Percentiles rank a stretch among this genome's conserved stretches.
Conservation (phyloP, 2,888 invertebrate genomes). For the Julus scanicus region DNA sequence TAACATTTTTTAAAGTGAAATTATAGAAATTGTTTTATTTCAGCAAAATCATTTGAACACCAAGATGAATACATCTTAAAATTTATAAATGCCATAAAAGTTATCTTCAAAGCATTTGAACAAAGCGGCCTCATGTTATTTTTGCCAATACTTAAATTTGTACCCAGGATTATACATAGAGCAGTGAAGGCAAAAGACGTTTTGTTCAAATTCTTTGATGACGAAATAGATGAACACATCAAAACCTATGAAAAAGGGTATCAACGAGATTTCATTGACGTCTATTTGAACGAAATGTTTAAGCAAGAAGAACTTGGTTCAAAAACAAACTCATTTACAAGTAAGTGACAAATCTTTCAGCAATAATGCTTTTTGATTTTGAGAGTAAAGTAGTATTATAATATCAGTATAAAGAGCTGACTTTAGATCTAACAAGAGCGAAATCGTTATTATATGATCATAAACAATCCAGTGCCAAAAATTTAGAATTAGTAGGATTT, state of each 20-base stretch:
- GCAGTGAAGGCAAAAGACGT: not conserved
- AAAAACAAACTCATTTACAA: not conserved
- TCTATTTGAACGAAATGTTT: not conserved
- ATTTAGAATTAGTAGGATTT: too few species aligned
- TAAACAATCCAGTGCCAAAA: too few species aligned
- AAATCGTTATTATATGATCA: too few species aligned
- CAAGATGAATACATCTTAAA: not conserved
- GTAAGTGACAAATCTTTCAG: not conserved
- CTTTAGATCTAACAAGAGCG: too few species aligned
- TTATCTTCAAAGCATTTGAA: not conserved
- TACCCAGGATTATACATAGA: not conserved
- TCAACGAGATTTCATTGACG: slow-evolving; percentile 1
- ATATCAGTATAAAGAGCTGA: too few species aligned
- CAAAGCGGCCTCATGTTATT: not conserved
- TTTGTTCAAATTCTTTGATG: not conserved
- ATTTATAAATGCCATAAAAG: not conserved
- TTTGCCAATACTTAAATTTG: not conserved
- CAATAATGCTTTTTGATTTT: too few species aligned
- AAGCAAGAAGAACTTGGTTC: not conserved
- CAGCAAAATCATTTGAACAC: not conserved
- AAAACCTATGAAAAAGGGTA: not conserved
- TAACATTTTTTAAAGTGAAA: too few species aligned
- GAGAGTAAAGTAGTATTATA: too few species aligned
- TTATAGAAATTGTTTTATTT: not conserved
- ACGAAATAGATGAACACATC: not conserved